Evolutionary conservation across 30 jellyfish, hydroid and myxozoan genomes (phyloP), one percentile per base, ranked within the genome.

Genomic region (Pelagia noctiluca): DNA sequence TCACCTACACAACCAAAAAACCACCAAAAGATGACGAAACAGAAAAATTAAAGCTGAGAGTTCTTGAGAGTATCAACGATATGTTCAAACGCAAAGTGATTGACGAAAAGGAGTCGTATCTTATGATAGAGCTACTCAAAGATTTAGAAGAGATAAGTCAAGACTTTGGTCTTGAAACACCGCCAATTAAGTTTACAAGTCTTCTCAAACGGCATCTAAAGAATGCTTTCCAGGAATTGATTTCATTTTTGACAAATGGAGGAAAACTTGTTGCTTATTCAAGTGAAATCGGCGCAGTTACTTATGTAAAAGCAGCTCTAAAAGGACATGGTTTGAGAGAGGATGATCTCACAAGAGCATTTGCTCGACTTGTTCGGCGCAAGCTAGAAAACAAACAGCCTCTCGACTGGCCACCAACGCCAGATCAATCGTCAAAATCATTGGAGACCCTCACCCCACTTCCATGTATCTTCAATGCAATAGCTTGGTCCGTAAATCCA

Each of bases 381-480:
- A 75, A 75, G 86, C 75, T 75, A 75, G 73, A 50, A 50, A 54
- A 23, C 73, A 75, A 75, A 26, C 86, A 75, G 75, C 61, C 61
- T 0, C 12, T 29, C 38, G 18, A 50, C 54, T 75, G 86, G 86
- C 86, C 86, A 49, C 75, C 86, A 49, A 75, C 57, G 25, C 86
- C 86, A 75, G 75, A 75, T 22, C 75, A 75, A 54, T 50, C 50
- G 75, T 54, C 75, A 49, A 49, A 50, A 49, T 47, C 75, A 54
- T 75, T 75, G 35, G 86, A 75, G 61, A 75, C 48, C 75, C 57
- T 54, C 24, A 75, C 75, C 86, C 86, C 86, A 75, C 86, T 75
- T 54, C 86, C 75, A 33, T 75, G 86, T 75, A 50, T 75, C 35
- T 49, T 49, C 75, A 75, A 75, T 75, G 86, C 86, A 49, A 75